These are phyloP conservation scores for Copsychus sechellarum DNA, from an alignment of 2,113 vertebrate species.

Conservation along the genomic window DNA sequence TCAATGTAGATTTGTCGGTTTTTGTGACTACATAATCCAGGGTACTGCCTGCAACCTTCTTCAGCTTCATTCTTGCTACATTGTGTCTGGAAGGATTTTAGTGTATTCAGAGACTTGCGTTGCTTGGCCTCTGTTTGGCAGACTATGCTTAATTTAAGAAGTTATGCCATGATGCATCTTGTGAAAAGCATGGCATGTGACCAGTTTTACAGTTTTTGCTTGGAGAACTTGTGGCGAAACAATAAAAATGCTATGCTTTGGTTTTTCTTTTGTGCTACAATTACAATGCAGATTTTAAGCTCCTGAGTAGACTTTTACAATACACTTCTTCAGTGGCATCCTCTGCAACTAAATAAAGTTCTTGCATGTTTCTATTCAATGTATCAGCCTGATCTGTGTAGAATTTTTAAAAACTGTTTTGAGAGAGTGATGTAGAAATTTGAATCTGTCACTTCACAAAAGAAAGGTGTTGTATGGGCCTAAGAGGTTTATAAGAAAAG, in stretches of 20 bases:
- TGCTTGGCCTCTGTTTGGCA: background rate
- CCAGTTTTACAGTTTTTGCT: background rate
- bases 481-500: background rate
- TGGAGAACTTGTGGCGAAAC: background rate
- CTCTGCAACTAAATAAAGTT: background rate
- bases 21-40: background rate
- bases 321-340: background rate
- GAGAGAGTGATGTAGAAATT: background rate
- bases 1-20: background rate
- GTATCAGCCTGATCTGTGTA: background rate
- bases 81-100: background rate
- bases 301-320: background rate
- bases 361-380: background rate
- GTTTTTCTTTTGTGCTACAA: background rate
- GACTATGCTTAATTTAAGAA: slow-evolving; percentile 18
- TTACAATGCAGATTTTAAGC: background rate
- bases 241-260: background rate
- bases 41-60: background rate
- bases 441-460: background rate
- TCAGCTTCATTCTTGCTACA: background rate
- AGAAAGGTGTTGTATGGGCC: background rate
- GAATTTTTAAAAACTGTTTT: background rate
- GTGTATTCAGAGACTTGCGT: background rate
- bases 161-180: background rate
- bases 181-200: background rate